Base-by-base conservation (phyloP, 2,797 vertebrate species). In the Chaetodon trifasciatus region DNA sequence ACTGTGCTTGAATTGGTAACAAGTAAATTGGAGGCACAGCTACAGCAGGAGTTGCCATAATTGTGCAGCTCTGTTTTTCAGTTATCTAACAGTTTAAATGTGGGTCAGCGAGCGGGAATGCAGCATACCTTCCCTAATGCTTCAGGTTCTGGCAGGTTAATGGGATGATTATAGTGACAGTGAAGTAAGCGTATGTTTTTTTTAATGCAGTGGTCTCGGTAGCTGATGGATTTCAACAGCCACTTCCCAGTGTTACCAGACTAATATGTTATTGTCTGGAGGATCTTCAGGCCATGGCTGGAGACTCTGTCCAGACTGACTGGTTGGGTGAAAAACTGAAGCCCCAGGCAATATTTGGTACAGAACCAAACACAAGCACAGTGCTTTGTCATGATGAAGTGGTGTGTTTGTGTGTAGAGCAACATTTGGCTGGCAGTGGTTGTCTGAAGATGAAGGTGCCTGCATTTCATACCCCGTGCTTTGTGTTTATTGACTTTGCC, bases 131-230 rank as follows among this genome's bases (percentile, higher is more conserved):
- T 62, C 69, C 32, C 56, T 47, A 61, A 37, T 16, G 23, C 64
- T 32, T 64, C 50, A 61, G 50, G 55, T 70, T 83, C 65, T 84
- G 82, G 76, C 82, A 80, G 73, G 40, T 72, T 67, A 56, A 74
- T 73, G 70, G 79, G 69, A 49, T 53, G 39, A 81, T 72, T 74
- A 23, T 32, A 49, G 44, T 42, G 53, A 66, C 61, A 17, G 35
- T 44, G 70, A 28, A 37, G 67, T 23, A 73, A 78, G 73, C 40
- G 3, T 9, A 4, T 4, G 6, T 67, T 2, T 35, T 55, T 50
- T 42, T 58, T 49, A 42, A 40, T 76, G 24, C 16, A 39, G 21
- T 40, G 56, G 24, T 70, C 61, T 61, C 42, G 42, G 57, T 1
- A 58, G 60, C 39, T 57, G 56, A 85, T 66, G 46, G 73, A 82